These are phyloP conservation scores for Alfaro cultratus DNA, from an alignment of 2,797 vertebrate species.

Conservation along the genomic window DNA sequence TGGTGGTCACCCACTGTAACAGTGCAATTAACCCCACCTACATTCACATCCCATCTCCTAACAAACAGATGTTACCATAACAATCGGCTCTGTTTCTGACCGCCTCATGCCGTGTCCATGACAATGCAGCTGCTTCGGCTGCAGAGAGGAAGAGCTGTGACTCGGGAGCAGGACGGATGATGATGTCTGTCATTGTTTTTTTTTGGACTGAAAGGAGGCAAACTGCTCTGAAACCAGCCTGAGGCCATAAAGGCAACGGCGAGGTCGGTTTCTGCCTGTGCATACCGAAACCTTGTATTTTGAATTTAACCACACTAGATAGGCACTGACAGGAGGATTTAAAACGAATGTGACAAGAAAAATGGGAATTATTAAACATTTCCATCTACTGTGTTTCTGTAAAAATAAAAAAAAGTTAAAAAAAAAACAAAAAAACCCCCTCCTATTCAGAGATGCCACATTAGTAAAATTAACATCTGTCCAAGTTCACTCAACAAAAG, in stretches of 20 bases:
- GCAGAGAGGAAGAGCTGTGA: slow-evolving; percentile 35
- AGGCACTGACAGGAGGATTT: neutral
- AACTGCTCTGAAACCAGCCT: slow-evolving; percentile 60
- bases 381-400: neutral
- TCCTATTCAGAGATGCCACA: neutral
- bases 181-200: slow-evolving; percentile 51
- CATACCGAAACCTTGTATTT: slow-evolving; percentile 21
- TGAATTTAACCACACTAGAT: neutral
- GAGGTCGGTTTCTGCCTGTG: slow-evolving; percentile 34
- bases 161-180: slow-evolving; percentile 28
- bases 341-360: neutral
- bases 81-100: slow-evolving; percentile 56
- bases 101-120: slow-evolving; percentile 65
- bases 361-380: neutral
- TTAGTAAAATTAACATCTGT: neutral
- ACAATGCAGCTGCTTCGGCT: slow-evolving; percentile 60
- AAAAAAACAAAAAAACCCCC: neutral
- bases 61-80: slow-evolving; percentile 72
- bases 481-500: neutral
- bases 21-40: slow-evolving; percentile 61
- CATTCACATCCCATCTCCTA: slow-evolving; percentile 62
- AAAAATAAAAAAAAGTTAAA: neutral
- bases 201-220: slow-evolving; percentile 59
- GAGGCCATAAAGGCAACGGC: slow-evolving; percentile 32
- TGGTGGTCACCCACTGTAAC: slow-evolving; percentile 40